These are phyloP conservation scores for Bilobella aurantiaca DNA, from an alignment of 1,140 invertebrate genomes.

Conservation along the genomic window DNA sequence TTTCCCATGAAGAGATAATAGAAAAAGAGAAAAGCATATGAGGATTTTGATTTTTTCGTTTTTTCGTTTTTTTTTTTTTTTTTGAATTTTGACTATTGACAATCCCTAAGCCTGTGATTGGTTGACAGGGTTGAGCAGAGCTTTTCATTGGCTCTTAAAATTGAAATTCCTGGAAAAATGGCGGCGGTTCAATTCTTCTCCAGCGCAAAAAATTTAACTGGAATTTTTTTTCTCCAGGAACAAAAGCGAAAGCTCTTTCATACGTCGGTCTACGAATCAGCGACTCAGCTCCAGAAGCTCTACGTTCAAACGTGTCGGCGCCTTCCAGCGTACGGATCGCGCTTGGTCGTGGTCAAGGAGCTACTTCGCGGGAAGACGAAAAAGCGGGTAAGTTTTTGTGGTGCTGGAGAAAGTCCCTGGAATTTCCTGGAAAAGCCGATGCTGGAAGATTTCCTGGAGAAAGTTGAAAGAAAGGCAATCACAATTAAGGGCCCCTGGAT, in stretches of 20 bases:
- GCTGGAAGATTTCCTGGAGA: no score
- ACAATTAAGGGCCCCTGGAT: not conserved
- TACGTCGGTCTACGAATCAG: slow-evolving; percentile 55
- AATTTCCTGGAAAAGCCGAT: no score
- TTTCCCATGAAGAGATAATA: not conserved
- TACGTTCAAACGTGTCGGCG: slow-evolving; percentile 57
- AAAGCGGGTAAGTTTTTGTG: slow-evolving; percentile 53
- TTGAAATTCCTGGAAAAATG: not conserved
- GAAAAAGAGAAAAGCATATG: slow-evolving; percentile 3
- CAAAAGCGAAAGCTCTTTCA: slow-evolving; percentile 59
- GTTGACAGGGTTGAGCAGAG: not conserved
- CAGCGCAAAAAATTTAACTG: slow-evolving; percentile 5
- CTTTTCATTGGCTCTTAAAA: not conserved
- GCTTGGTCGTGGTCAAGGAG: slow-evolving; percentile 59
- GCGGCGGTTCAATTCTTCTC: no score
- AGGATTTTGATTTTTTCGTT: not conserved
- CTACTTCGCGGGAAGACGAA: slow-evolving; percentile 52
- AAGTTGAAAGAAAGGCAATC: no score
- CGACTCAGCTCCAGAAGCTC: slow-evolving; percentile 55
- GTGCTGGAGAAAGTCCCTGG: no score
- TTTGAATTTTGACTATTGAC: no score
- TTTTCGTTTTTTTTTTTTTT: not conserved
- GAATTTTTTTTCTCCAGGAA: slow-evolving; percentile 45
- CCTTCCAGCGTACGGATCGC: slow-evolving; percentile 54
- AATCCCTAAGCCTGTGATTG: no score